These are phyloP conservation scores for Caenorhabditis sinica DNA, from an alignment of 2,888 invertebrate genomes.

Conservation along the genomic window DNA sequence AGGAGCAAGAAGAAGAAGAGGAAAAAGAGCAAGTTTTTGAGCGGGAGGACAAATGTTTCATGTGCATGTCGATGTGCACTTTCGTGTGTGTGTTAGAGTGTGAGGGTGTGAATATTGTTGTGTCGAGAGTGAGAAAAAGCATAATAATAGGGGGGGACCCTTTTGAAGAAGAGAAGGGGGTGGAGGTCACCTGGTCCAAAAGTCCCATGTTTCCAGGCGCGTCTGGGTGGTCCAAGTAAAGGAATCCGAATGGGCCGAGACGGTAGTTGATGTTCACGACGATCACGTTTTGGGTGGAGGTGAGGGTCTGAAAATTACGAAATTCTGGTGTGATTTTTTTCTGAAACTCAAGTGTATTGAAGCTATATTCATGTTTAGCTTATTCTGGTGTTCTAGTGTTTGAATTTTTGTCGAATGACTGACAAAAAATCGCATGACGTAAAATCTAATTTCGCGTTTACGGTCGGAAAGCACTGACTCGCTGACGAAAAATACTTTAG, in stretches of 20 bases:
- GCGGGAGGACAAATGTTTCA: constrained; percentile 35
- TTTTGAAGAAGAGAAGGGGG: constrained; percentile 4
- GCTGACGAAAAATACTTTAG: too few species aligned
- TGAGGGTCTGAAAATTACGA: constrained; percentile 86
- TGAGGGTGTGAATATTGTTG: constrained; percentile 52
- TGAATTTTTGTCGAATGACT: too few species aligned
- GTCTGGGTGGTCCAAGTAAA: constrained; percentile 89
- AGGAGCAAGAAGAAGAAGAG: background rate
- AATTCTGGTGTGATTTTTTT: background rate
- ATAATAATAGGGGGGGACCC: constrained; percentile 38
- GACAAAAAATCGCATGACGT: too few species aligned
- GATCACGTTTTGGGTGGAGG: constrained; percentile 92
- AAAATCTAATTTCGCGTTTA: too few species aligned
- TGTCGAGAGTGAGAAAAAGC: constrained; percentile 47
- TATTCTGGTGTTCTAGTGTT: too few species aligned
- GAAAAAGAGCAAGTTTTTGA: constrained; percentile 36
- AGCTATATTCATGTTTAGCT: too few species aligned
- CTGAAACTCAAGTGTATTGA: too few species aligned
- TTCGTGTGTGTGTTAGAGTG: constrained; percentile 24
- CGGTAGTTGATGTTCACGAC: constrained; percentile 90
- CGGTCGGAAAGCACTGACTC: too few species aligned
- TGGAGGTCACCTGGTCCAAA: constrained; percentile 88
- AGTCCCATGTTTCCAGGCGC: constrained; percentile 94
- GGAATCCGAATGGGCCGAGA: constrained; percentile 94
- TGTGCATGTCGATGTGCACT: constrained; percentile 42